Conservation (phyloP, 2,113 vertebrate genomes). For the Kryptolebias marmoratus region DNA sequence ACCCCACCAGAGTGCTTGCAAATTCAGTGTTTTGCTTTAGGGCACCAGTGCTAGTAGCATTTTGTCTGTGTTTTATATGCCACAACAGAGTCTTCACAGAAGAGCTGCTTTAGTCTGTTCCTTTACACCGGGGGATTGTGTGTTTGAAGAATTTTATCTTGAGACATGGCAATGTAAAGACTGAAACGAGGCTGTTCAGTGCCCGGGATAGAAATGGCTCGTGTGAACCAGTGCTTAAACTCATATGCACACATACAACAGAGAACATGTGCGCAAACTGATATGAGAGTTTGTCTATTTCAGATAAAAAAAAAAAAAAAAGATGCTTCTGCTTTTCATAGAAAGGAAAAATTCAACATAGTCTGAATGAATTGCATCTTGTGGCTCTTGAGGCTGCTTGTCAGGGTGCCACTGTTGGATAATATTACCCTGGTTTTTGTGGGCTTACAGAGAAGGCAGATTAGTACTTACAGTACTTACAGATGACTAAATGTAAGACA, state of each 20-base stretch:
- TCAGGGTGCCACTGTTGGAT: not conserved
- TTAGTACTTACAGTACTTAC: not conserved
- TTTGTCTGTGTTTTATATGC: conserved; percentile 35
- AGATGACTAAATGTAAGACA: not conserved
- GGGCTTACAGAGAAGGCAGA: not conserved
- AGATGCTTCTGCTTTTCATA: not conserved
- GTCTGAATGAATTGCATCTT: not conserved
- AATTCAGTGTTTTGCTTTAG: conserved; percentile 38
- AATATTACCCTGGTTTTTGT: not conserved
- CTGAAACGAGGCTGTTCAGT: conserved; percentile 17
- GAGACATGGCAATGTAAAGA: conserved; percentile 8
- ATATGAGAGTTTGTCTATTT: conserved; percentile 2
- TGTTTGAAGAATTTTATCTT: conserved; percentile 21
- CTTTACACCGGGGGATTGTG: conserved; percentile 16
- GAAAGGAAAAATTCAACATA: not conserved
- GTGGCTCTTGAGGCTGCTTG: not conserved
- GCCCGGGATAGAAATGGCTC: not conserved
- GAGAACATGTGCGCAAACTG: conserved; percentile 5
- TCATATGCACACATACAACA: not conserved
- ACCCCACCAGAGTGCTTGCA: conserved; percentile 12
- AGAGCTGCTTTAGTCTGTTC: conserved; percentile 4
- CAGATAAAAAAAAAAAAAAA: not conserved
- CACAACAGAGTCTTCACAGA: conserved; percentile 30
- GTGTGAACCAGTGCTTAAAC: conserved; percentile 2
- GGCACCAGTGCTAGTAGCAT: conserved; percentile 8